phyloP scores from a whole-genome alignment of 2,888 invertebrate species.

The Tuberolachnus salignus region DNA sequence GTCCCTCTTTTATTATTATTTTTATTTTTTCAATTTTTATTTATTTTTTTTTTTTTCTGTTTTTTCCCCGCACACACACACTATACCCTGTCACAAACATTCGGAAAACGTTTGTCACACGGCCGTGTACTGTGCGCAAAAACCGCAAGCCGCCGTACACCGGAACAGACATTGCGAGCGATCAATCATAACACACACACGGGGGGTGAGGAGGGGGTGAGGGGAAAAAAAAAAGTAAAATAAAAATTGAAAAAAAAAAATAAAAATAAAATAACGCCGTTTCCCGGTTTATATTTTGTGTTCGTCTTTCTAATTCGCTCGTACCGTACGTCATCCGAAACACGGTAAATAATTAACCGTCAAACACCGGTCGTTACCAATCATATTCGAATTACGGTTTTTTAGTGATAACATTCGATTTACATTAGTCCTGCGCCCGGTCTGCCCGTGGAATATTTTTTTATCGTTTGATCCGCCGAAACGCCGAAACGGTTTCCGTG shows the following conservation, averaged over 20 bases:
- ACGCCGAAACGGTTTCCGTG: constrained; percentile 46
- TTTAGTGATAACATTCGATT: constrained; percentile 52
- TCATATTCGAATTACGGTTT: constrained; percentile 55
- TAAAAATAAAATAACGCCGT: constrained; percentile 31
- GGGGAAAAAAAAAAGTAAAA: constrained; percentile 2
- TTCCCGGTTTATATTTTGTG: constrained; percentile 33
- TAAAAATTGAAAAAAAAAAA: neutral
- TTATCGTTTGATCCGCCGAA: constrained; percentile 47
- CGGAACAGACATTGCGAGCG: constrained; percentile 39
- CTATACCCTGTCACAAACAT: constrained; percentile 51
- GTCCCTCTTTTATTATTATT: constrained; percentile 36
- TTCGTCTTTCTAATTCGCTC: constrained; percentile 2
- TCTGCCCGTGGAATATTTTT: neutral
- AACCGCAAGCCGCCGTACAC: constrained; percentile 39
- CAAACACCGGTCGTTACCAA: constrained; percentile 51
- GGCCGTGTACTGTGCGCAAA: constrained; percentile 37
- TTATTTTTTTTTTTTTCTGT: neutral
- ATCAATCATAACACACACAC: too few relatives aligned
- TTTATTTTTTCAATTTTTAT: neutral
- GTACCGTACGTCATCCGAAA: constrained; percentile 4
- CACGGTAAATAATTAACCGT: constrained; percentile 45
- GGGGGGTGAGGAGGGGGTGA: too few relatives aligned
- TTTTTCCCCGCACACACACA: neutral
- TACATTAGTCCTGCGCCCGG: constrained; percentile 45
- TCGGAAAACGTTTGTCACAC: constrained; percentile 56